Percentiles rank a stretch among this genome's conserved stretches.
These are phyloP conservation scores for Diprion similis DNA, from an alignment of 1,140 invertebrate genomes.

Conservation along the genomic window DNA sequence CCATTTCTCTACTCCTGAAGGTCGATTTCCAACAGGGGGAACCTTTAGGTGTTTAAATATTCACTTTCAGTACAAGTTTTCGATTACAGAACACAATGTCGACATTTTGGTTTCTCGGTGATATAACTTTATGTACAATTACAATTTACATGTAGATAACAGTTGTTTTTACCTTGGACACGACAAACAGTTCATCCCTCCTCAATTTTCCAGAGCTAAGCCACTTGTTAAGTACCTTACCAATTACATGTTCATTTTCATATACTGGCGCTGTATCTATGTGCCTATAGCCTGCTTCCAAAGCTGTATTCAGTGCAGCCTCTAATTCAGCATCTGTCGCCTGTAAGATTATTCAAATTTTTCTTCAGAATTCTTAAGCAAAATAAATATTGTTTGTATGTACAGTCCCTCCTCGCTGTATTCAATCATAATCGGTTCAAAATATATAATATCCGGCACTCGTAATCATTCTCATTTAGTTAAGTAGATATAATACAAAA, in stretches of 20 bases:
- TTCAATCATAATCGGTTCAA: slow-evolving; percentile 9
- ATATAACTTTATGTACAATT: too few relatives aligned
- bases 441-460: slow-evolving; percentile 30
- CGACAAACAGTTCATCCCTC: slow-evolving; percentile 74
- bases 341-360: slow-evolving; percentile 40
- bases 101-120: background rate
- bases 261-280: slow-evolving; percentile 74
- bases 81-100: slow-evolving; percentile 17
- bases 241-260: slow-evolving; percentile 69
- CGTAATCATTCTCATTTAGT: slow-evolving; percentile 24
- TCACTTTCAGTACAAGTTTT: background rate
- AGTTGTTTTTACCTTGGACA: slow-evolving; percentile 65
- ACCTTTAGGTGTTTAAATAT: slow-evolving; percentile 37
- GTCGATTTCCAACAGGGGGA: slow-evolving; percentile 57
- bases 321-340: slow-evolving; percentile 62
- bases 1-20: slow-evolving; percentile 65
- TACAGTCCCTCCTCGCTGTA: slow-evolving; percentile 35
- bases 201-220: slow-evolving; percentile 67
- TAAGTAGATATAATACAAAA: slow-evolving; percentile 5
- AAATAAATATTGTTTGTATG: slow-evolving; percentile 10
- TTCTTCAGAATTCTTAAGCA: background rate
- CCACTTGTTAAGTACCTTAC: slow-evolving; percentile 69
- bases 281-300: slow-evolving; percentile 73
- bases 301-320: slow-evolving; percentile 63
- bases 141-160: background rate